Evolutionary conservation across 2,113 vertebrate genomes (phyloP).

Genomic region (Muscicapa adusta): DNA sequence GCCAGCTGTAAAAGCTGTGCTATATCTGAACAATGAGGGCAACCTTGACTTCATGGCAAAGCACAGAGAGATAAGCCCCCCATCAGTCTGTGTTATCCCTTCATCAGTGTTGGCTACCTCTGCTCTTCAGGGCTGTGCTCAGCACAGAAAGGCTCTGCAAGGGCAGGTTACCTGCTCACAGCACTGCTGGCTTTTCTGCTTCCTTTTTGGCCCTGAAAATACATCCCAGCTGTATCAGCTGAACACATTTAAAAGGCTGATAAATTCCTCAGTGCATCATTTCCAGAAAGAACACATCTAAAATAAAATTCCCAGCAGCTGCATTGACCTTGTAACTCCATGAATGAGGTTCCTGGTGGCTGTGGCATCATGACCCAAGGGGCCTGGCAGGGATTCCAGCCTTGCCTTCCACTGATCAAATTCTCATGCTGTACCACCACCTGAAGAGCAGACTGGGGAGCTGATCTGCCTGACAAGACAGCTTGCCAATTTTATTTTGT

Average conservation of each 20-base stretch:
- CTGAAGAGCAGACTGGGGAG: neutral
- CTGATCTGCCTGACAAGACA: neutral
- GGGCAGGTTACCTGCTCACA: neutral
- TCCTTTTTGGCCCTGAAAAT: neutral
- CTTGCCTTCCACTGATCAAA: neutral
- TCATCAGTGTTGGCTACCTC: neutral
- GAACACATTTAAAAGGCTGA: neutral
- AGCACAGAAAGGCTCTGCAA: neutral
- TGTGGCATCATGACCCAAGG: neutral
- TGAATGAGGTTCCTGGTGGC: rapidly evolving
- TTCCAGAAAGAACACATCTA: neutral
- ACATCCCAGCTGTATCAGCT: neutral
- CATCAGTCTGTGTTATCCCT: neutral
- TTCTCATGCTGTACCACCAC: neutral
- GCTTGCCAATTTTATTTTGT: neutral
- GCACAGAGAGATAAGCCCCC: neutral
- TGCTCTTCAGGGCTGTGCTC: neutral
- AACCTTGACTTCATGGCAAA: neutral
- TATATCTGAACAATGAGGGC: neutral
- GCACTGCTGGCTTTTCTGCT: neutral
- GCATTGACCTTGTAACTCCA: neutral
- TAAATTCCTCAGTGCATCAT: neutral
- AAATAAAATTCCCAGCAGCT: neutral
- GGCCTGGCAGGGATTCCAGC: neutral
- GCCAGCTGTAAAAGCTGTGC: neutral